These are phyloP conservation scores for Chascanopsetta lugubris DNA, from an alignment of 2,113 vertebrate genomes.

Conservation along the genomic window DNA sequence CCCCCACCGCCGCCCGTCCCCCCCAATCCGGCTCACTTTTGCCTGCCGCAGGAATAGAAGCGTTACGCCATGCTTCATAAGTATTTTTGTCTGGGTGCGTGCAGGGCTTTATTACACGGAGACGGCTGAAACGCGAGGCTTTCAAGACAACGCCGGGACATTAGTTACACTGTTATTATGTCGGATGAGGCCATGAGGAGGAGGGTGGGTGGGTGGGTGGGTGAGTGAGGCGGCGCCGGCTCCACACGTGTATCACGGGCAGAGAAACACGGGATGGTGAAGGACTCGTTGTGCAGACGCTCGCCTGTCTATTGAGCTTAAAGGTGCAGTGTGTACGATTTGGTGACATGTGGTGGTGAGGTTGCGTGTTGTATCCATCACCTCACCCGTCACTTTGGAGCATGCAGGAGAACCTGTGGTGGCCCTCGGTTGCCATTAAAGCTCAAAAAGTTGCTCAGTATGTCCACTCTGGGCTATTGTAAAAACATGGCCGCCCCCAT, in stretches of 20 bases:
- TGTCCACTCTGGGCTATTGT: too few relatives aligned
- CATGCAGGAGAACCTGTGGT: too few relatives aligned
- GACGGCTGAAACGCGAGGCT: conserved; percentile 64
- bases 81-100: conserved; percentile 68
- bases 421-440: too few relatives aligned
- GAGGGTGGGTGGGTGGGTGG: conserved; percentile 38
- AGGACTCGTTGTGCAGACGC: too few relatives aligned
- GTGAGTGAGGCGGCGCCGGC: too few relatives aligned
- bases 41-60: conserved; percentile 55
- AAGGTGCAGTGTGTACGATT: too few relatives aligned
- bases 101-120: conserved; percentile 66
- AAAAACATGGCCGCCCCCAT: too few relatives aligned
- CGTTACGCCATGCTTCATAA: conserved; percentile 76
- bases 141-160: conserved; percentile 61
- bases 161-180: conserved; percentile 64
- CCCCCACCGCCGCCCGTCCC: conserved; percentile 1
- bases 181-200: conserved; percentile 35
- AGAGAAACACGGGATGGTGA: background rate
- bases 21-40: conserved; percentile 16
- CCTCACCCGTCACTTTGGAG: too few relatives aligned
- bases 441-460: too few relatives aligned
- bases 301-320: too few relatives aligned
- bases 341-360: too few relatives aligned
- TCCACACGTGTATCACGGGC: background rate
- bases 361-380: too few relatives aligned